Percentiles rank a stretch among this genome's conserved stretches.
Conservation (phyloP, 2,797 vertebrate genomes). For the Hapalemur alaotrensis region DNA sequence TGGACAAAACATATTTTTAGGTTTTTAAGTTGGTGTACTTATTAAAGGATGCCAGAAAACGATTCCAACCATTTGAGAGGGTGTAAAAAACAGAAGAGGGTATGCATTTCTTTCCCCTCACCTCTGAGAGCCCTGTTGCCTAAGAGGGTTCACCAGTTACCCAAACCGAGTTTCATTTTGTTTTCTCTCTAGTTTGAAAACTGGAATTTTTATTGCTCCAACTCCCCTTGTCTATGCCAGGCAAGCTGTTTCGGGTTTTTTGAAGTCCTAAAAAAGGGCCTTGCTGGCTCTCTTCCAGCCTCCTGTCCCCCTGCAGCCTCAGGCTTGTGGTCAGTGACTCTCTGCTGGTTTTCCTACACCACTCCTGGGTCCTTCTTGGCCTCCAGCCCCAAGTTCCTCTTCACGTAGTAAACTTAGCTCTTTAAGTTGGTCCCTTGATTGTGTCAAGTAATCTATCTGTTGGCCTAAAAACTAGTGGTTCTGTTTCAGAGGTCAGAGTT, state of each 20-base stretch:
- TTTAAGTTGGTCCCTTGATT: constrained; percentile 12
- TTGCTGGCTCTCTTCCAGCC: background rate
- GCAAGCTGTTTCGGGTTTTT: background rate
- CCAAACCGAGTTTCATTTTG: background rate
- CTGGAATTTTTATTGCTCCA: background rate
- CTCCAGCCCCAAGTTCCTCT: background rate
- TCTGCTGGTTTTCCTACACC: background rate
- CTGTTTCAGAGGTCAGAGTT: background rate
- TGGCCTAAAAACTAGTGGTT: background rate
- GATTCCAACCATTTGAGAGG: background rate
- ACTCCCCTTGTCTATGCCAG: background rate
- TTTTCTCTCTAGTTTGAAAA: background rate
- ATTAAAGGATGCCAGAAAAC: background rate
- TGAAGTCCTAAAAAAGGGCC: background rate
- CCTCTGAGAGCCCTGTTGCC: background rate
- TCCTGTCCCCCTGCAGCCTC: background rate
- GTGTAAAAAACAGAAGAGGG: background rate
- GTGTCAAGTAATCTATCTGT: background rate
- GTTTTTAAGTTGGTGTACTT: background rate
- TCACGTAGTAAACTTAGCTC: background rate
- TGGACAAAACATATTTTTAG: background rate
- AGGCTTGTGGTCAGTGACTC: background rate
- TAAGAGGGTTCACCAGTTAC: background rate
- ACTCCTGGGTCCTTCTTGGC: background rate
- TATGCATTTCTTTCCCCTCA: background rate